phyloP scores from a whole-genome alignment of 2,888 invertebrate genomes.

The Drosophila phalerata region DNA sequence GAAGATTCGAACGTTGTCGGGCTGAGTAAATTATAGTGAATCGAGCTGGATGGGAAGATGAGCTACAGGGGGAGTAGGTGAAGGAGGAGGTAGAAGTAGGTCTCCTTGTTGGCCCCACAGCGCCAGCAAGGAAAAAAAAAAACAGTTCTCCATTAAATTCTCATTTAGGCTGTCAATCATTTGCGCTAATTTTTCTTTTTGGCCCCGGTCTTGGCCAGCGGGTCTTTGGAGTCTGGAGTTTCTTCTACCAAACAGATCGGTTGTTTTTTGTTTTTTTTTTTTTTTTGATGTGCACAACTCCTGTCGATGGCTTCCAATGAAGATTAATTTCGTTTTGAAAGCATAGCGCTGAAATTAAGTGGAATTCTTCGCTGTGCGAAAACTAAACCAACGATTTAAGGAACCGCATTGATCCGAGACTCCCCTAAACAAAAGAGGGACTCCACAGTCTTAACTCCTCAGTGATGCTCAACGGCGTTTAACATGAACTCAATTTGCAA shows the following conservation, averaged over 20 bases:
- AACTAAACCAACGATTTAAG: slow-evolving; percentile 59
- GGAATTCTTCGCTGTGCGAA: slow-evolving; percentile 62
- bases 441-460: slow-evolving; percentile 1
- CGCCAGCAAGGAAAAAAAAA: slow-evolving; percentile 34
- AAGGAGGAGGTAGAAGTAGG: slow-evolving; percentile 13
- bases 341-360: slow-evolving; percentile 63
- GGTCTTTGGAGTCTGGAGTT: slow-evolving; percentile 25
- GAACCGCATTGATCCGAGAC: slow-evolving; percentile 17
- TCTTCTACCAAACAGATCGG: slow-evolving; percentile 11
- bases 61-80: slow-evolving; percentile 1
- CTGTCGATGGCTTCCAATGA: slow-evolving; percentile 80
- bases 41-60: slow-evolving; percentile 16
- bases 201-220: slow-evolving; percentile 40
- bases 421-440: slow-evolving; percentile 8
- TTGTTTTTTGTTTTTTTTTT: slow-evolving; percentile 5
- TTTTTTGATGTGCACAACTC: slow-evolving; percentile 37
- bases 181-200: slow-evolving; percentile 78
- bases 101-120: slow-evolving; percentile 48
- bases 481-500: slow-evolving; percentile 79
- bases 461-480: slow-evolving; percentile 47
- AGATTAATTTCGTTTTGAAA: slow-evolving; percentile 80
- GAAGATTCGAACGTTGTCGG: slow-evolving; percentile 45
- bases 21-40: slow-evolving; percentile 66
- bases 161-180: slow-evolving; percentile 85
- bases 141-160: slow-evolving; percentile 83